Evolutionary conservation across 2,797 vertebrate species (phyloP).

Genomic region (Knipowitschia caucasica): DNA sequence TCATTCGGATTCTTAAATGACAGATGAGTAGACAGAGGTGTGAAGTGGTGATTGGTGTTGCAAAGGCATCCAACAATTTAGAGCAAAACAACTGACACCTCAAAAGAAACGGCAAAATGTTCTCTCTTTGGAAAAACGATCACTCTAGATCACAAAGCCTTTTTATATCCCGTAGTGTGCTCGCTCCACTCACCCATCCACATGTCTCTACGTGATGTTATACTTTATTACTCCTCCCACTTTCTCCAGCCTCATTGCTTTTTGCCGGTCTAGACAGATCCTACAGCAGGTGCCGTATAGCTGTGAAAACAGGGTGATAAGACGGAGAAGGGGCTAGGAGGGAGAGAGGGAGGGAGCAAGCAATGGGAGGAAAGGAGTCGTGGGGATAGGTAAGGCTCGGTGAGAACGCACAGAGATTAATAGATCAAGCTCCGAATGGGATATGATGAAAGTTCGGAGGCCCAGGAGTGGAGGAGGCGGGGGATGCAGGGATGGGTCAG

Average conservation of each 20-base stretch:
- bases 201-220: conserved; percentile 4
- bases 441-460: conserved; percentile 63
- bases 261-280: conserved; percentile 59
- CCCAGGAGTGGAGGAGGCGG: conserved; percentile 34
- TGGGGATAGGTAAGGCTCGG: conserved; percentile 48
- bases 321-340: conserved; percentile 12
- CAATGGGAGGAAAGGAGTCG: conserved; percentile 52
- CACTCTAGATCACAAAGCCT: conserved; percentile 32
- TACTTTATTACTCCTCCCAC: conserved; percentile 9
- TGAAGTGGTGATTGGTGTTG: conserved; percentile 45
- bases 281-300: conserved; percentile 52
- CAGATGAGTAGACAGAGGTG: conserved; percentile 47
- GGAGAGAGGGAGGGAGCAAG: conserved; percentile 23
- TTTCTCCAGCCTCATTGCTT: conserved; percentile 36
- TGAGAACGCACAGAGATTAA: conserved; percentile 59
- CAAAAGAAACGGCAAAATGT: conserved; percentile 20
- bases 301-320: conserved; percentile 54
- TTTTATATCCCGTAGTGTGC: conserved; percentile 27
- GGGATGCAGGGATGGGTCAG: conserved; percentile 38
- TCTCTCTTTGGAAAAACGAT: conserved; percentile 21
- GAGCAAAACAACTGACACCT: conserved; percentile 28
- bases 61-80: conserved; percentile 40
- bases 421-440: conserved; percentile 58
- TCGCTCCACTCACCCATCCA: conserved; percentile 11
- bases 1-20: conserved; percentile 41